phyloP scores from a whole-genome alignment of 2,113 vertebrate species.

The Malurus cyaneus region DNA sequence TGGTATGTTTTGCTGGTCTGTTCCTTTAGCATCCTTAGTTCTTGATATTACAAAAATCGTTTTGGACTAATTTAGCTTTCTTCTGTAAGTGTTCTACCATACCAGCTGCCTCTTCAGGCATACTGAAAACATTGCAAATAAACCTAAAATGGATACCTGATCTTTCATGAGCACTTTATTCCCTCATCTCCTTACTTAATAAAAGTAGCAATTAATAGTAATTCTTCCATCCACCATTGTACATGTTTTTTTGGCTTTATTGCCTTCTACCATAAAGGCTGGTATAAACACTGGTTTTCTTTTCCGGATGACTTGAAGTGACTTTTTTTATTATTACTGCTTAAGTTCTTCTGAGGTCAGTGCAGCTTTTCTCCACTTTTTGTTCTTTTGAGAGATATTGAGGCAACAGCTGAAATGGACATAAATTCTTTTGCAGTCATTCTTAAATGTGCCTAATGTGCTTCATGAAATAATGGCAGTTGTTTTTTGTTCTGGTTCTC shows the following conservation, averaged over 20 bases:
- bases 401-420: not conserved
- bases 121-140: not conserved
- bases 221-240: not conserved
- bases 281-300: not conserved
- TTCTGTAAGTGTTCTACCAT: not conserved
- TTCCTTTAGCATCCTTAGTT: not conserved
- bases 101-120: not conserved
- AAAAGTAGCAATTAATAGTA: not conserved
- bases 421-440: not conserved
- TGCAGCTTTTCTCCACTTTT: not conserved
- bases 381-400: not conserved
- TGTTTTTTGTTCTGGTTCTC: not conserved
- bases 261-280: constrained; percentile 14
- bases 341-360: not conserved
- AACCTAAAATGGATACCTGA: not conserved
- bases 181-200: not conserved
- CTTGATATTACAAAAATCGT: not conserved
- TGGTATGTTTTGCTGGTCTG: not conserved
- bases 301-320: not conserved
- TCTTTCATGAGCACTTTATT: not conserved
- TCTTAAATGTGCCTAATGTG: not conserved
- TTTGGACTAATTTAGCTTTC: not conserved
- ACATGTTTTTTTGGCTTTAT: not conserved
- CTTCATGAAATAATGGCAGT: not conserved
- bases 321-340: not conserved